A percentile compares a stretch with the other conserved stretches of the same genome.
Evolutionary conservation across 2,888 invertebrate species (phyloP).

Genomic region (Pemphredon lugubris): DNA sequence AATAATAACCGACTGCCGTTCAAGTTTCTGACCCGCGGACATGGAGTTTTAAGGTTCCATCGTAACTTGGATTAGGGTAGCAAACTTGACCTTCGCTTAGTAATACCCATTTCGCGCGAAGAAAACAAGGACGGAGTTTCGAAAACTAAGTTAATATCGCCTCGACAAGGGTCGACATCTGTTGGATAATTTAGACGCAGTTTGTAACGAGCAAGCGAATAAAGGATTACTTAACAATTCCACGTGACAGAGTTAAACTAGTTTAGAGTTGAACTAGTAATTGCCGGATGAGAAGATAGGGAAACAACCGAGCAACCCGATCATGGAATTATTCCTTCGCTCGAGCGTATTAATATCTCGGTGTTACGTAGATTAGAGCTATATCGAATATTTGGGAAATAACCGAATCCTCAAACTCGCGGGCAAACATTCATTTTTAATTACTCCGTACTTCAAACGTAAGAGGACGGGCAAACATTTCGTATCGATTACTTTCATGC

Average conservation of each 20-base stretch:
- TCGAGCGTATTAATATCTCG: constrained; percentile 1
- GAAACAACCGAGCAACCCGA: constrained; percentile 26
- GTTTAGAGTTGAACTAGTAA: too few species aligned
- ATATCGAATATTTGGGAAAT: too few species aligned
- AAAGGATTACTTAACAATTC: constrained; percentile 51
- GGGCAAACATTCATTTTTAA: too few species aligned
- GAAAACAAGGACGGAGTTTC: background rate
- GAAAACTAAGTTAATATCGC: constrained; percentile 26
- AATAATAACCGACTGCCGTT: background rate
- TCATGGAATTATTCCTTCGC: constrained; percentile 51
- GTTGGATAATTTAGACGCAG: constrained; percentile 5
- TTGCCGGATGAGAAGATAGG: constrained; percentile 38
- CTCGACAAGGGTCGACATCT: constrained; percentile 14
- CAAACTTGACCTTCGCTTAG: constrained; percentile 6
- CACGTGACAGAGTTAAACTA: constrained; percentile 51
- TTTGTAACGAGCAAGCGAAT: constrained; percentile 14
- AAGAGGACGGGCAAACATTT: too few species aligned
- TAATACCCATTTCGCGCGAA: background rate
- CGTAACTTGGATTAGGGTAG: background rate
- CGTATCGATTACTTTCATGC: too few species aligned
- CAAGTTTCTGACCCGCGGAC: background rate
- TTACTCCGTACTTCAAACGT: too few species aligned
- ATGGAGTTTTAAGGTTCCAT: constrained; percentile 1
- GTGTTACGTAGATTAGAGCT: too few species aligned
- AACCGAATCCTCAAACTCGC: too few species aligned